A percentile compares a stretch with the other conserved stretches of the same genome.
Conservation (phyloP, 2,113 vertebrate genomes). For the Mormyrus iriodes region DNA sequence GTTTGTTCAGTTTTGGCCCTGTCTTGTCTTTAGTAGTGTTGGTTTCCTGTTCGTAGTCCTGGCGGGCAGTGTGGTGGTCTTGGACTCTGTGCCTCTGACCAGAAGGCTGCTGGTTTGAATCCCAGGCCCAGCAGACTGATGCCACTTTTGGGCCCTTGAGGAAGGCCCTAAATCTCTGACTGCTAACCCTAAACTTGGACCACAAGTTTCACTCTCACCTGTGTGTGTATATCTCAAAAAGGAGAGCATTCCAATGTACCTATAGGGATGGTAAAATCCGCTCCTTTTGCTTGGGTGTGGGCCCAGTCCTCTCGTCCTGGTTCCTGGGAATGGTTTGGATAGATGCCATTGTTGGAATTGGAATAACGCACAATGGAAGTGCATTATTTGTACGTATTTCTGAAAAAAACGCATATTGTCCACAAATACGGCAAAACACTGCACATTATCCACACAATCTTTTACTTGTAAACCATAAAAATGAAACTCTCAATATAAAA, state of each 20-base stretch:
- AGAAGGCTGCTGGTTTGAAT: background rate
- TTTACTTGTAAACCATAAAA: conserved; percentile 82
- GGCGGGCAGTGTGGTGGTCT: background rate
- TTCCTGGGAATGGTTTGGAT: background rate
- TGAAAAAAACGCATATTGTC: background rate
- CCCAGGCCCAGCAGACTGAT: background rate
- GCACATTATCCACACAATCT: conserved; percentile 66
- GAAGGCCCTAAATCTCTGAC: background rate
- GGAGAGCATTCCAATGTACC: background rate
- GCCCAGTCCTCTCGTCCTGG: background rate
- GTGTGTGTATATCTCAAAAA: background rate
- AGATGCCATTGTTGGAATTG: background rate
- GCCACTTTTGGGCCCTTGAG: background rate
- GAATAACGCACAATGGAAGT: background rate
- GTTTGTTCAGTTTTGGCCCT: background rate
- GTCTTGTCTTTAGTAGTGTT: background rate
- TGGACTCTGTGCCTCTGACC: background rate
- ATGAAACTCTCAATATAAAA: conserved; percentile 76
- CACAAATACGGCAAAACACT: background rate
- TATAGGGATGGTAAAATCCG: background rate
- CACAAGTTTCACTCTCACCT: background rate
- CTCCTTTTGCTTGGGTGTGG: background rate
- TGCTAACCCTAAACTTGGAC: background rate
- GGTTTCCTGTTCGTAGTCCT: background rate
- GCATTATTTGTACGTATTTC: background rate